phyloP scores from a whole-genome alignment of 2,888 invertebrate genomes.

The Caenorhabditis sulstoni region DNA sequence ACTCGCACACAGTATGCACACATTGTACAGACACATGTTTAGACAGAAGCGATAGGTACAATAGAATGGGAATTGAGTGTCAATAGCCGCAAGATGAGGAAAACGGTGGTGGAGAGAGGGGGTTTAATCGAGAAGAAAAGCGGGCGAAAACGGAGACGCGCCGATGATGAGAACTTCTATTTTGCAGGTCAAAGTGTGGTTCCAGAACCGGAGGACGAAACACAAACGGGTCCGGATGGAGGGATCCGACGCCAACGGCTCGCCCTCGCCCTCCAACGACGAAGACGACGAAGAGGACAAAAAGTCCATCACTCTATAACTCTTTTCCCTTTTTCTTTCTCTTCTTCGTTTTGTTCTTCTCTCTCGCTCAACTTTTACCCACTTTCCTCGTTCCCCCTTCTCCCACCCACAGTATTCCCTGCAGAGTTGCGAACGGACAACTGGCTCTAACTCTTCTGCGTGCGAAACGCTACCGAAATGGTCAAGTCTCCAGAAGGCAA shows the following conservation, averaged over 20 bases:
- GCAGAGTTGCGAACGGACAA: no score
- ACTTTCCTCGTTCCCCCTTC: not conserved
- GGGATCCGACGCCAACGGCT: constrained; percentile 17
- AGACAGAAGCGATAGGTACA: constrained; percentile 13
- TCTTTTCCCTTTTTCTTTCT: not conserved
- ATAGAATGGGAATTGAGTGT: constrained; percentile 6
- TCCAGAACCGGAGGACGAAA: constrained; percentile 79
- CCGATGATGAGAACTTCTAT: not conserved
- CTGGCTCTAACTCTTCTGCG: no score
- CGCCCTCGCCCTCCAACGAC: constrained; percentile 40
- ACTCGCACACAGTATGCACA: constrained; percentile 32
- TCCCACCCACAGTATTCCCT: constrained; percentile 7
- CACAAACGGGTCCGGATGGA: constrained; percentile 73
- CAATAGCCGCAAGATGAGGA: no score
- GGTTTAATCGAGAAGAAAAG: not conserved
- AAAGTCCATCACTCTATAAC: constrained; percentile 14
- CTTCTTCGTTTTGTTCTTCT: not conserved
- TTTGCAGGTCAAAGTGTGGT: constrained; percentile 80
- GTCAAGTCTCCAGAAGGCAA: no score
- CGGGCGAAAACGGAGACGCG: no score
- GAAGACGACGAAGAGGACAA: constrained; percentile 56
- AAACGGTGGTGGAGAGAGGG: no score
- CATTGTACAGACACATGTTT: constrained; percentile 9
- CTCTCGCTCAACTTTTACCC: not conserved
- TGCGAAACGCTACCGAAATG: no score